These are phyloP conservation scores for Catharus fuscescens DNA, from an alignment of 2,113 vertebrate genomes.

Conservation along the genomic window DNA sequence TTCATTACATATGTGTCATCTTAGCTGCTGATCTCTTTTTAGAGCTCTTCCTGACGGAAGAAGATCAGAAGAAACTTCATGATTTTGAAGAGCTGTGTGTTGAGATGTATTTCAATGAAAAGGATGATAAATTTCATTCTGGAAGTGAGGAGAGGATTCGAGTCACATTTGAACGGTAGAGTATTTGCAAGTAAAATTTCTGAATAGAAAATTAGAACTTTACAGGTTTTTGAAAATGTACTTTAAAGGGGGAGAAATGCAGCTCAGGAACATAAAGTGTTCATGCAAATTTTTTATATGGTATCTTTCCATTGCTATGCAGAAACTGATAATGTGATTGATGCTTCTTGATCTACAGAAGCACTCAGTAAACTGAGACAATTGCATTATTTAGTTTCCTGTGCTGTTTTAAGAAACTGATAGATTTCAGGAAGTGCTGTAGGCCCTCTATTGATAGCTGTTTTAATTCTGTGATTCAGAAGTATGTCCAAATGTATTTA, in stretches of 20 bases:
- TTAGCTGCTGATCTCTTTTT: not conserved
- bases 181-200: not conserved
- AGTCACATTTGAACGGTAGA: slow-evolving; percentile 94
- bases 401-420: not conserved
- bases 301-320: not conserved
- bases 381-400: not conserved
- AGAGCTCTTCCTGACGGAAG: slow-evolving; percentile 97
- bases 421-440: not conserved
- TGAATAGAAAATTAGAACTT: not conserved
- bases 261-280: not conserved
- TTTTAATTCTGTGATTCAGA: not conserved
- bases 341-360: not conserved
- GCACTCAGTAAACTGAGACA: not conserved
- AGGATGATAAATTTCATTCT: slow-evolving; percentile 95
- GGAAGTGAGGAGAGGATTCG: slow-evolving; percentile 96
- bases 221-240: not conserved
- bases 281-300: not conserved
- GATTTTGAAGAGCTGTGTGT: slow-evolving; percentile 99
- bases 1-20: not conserved
- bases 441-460: not conserved
- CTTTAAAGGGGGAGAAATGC: not conserved
- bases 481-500: not conserved
- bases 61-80: slow-evolving; percentile 99
- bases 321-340: not conserved
- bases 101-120: slow-evolving; percentile 98